Conservation (phyloP, 2,797 vertebrate genomes). For the Todus mexicanus region DNA sequence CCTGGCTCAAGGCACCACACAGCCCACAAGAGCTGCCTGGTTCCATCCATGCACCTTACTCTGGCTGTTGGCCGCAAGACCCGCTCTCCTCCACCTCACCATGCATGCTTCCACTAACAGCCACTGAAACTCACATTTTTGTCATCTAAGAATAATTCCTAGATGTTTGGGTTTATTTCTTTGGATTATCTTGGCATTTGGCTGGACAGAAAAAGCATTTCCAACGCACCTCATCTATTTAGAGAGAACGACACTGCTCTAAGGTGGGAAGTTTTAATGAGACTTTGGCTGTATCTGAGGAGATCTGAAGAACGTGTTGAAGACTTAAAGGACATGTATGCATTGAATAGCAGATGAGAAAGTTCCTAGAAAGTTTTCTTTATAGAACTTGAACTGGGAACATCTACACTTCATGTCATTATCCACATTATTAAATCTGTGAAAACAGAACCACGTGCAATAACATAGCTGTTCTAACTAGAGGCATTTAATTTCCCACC, state of each 20-base stretch:
- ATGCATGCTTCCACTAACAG: neutral
- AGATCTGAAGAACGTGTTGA: neutral
- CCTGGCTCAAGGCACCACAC: neutral
- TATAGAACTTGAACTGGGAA: neutral
- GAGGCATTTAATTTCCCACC: neutral
- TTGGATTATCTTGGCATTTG: neutral
- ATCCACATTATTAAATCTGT: neutral
- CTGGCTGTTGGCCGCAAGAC: neutral
- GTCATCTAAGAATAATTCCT: neutral
- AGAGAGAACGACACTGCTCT: neutral
- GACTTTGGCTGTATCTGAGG: neutral
- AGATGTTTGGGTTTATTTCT: neutral
- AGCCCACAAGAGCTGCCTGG: neutral
- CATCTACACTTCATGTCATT: neutral
- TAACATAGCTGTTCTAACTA: neutral
- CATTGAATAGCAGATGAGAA: neutral
- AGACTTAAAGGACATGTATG: neutral
- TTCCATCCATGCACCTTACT: neutral
- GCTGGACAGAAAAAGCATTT: neutral
- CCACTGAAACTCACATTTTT: neutral
- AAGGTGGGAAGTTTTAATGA: neutral
- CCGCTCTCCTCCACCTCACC: neutral
- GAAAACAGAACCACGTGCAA: neutral
- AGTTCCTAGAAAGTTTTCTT: constrained; percentile 11
- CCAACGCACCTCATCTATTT: neutral